Percentiles rank a stretch among this genome's conserved stretches.
Evolutionary conservation across 2,888 invertebrate species (phyloP).

Genomic region (Sussaba pulchella): DNA sequence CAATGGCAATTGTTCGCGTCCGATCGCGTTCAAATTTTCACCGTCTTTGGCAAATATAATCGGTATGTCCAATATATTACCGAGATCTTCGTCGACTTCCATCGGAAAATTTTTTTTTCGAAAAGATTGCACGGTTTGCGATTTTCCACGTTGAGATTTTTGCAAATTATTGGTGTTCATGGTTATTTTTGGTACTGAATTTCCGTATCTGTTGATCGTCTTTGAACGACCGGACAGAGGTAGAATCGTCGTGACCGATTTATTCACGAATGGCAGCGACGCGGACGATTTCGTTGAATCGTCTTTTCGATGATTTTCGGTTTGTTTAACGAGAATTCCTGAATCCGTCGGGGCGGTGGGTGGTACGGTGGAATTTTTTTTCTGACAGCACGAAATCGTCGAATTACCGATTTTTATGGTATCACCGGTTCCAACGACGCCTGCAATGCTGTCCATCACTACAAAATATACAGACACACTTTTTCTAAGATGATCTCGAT

Average conservation of each 20-base stretch:
- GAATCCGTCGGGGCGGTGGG: constrained; percentile 59
- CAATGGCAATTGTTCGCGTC: constrained; percentile 70
- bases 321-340: constrained; percentile 74
- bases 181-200: constrained; percentile 78
- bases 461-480: constrained; percentile 76
- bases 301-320: constrained; percentile 74
- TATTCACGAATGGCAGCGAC: constrained; percentile 71
- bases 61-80: constrained; percentile 88
- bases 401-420: constrained; percentile 68
- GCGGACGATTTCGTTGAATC: constrained; percentile 68
- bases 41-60: constrained; percentile 89
- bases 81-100: constrained; percentile 80
- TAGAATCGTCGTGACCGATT: constrained; percentile 73
- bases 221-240: constrained; percentile 74
- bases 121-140: constrained; percentile 60
- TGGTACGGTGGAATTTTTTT: constrained; percentile 71
- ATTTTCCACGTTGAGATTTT: constrained; percentile 55
- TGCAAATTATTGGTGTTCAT: constrained; percentile 72
- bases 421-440: constrained; percentile 59
- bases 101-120: constrained; percentile 68
- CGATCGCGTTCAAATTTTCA: constrained; percentile 80
- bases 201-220: constrained; percentile 66
- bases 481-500: constrained; percentile 65
- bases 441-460: constrained; percentile 75
- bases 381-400: constrained; percentile 54